phyloP scores from a whole-genome alignment of 2,797 vertebrate species.

The Tragelaphus eurycerus region DNA sequence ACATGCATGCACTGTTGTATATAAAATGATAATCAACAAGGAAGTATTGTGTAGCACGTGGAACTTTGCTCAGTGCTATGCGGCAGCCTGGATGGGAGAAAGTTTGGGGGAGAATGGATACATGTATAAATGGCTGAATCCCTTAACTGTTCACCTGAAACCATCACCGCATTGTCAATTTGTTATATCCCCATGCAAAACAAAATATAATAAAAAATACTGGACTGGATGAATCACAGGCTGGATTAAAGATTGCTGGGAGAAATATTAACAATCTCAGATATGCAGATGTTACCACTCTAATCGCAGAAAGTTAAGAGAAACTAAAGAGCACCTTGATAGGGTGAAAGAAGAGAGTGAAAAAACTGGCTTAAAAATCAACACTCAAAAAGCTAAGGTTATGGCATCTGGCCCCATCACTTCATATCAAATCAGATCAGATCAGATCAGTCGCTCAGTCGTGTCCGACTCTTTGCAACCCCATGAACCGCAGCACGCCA shows the following conservation, averaged over 20 bases:
- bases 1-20: not conserved
- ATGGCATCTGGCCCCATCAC: not conserved
- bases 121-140: not conserved
- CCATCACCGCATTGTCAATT: not conserved
- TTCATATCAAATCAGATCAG: not conserved
- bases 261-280: not conserved
- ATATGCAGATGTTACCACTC: not conserved
- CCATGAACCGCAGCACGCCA: too few relatives aligned
- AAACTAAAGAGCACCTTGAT: not conserved
- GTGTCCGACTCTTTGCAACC: too few relatives aligned
- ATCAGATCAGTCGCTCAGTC: too few relatives aligned
- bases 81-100: not conserved
- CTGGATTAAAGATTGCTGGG: not conserved
- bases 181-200: not conserved
- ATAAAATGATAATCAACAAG: not conserved
- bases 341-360: not conserved
- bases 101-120: not conserved
- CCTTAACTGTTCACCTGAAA: not conserved
- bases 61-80: not conserved
- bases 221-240: not conserved
- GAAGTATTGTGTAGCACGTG: not conserved
- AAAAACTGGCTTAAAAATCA: not conserved
- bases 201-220: not conserved
- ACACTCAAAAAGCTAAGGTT: not conserved
- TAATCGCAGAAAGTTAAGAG: not conserved